phyloP scores from a whole-genome alignment of 2,113 vertebrate species.

The Myrmophylax atrothorax region DNA sequence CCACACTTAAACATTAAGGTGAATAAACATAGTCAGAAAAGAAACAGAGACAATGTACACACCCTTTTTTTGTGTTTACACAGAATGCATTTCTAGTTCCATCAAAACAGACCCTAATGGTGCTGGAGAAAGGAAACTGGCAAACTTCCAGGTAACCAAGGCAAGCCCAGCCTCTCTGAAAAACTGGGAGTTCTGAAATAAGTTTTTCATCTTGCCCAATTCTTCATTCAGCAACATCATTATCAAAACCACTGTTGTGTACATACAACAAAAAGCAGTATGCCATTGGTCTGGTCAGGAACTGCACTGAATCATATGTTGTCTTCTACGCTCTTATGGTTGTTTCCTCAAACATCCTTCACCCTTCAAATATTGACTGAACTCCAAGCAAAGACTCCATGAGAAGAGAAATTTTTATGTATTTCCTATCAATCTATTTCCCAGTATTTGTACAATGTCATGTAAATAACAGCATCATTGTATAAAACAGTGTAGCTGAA shows the following conservation, averaged over 20 bases:
- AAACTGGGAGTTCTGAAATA: background rate
- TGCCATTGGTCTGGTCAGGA: background rate
- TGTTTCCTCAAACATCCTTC: background rate
- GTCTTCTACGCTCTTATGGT: background rate
- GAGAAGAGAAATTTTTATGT: background rate
- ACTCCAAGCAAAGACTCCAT: background rate
- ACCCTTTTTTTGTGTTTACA: background rate
- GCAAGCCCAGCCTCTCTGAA: background rate
- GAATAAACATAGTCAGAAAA: background rate
- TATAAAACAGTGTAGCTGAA: background rate
- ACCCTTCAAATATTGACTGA: background rate
- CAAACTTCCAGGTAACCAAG: background rate
- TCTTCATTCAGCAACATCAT: background rate
- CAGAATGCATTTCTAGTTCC: accelerated
- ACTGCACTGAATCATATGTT: background rate
- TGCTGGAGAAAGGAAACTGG: background rate
- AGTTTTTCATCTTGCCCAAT: accelerated
- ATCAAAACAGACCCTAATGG: background rate
- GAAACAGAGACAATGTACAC: background rate
- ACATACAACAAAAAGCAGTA: background rate
- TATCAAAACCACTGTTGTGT: background rate
- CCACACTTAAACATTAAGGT: background rate
- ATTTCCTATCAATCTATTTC: background rate
- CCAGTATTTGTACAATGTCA: background rate
- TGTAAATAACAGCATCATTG: background rate